A percentile compares a stretch with the other conserved stretches of the same genome.
phyloP scores from a whole-genome alignment of 2,113 vertebrate genomes.

The Dromas ardeola region DNA sequence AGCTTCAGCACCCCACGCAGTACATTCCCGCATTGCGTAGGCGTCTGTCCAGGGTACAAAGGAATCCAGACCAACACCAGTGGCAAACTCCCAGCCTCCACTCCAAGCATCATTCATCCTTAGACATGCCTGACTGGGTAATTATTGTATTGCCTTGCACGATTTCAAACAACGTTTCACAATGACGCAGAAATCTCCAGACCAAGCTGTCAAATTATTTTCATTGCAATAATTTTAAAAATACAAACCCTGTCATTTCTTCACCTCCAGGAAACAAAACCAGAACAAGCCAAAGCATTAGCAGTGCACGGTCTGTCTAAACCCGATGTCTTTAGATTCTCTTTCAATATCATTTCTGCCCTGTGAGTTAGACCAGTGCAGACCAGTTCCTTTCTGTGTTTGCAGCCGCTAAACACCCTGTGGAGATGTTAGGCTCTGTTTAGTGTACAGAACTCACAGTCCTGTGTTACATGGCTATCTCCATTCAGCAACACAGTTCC shows the following conservation, averaged over 20 bases:
- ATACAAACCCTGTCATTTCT: not conserved
- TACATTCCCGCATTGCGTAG: accelerated
- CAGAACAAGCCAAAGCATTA: not conserved
- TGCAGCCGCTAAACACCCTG: not conserved
- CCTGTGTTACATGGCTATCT: not conserved
- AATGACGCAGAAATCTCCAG: not conserved
- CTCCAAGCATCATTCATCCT: not conserved
- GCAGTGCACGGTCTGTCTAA: not conserved
- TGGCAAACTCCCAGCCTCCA: not conserved
- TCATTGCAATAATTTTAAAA: not conserved
- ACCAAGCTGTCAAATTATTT: constrained; percentile 1
- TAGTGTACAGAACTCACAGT: not conserved
- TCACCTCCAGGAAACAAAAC: not conserved
- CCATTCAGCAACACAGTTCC: not conserved
- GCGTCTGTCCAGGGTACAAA: not conserved
- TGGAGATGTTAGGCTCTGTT: constrained; percentile 24
- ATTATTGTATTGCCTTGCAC: not conserved
- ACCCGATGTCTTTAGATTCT: not conserved
- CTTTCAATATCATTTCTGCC: not conserved
- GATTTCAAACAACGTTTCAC: not conserved
- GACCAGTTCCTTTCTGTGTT: not conserved
- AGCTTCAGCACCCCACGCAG: not conserved
- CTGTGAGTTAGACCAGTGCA: constrained; percentile 29
- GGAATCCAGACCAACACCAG: not conserved
- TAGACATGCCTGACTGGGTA: not conserved